Evolutionary conservation across 2,113 vertebrate species (phyloP), one percentile per base, ranked within the genome.

Genomic region (Meriones unguiculatus): DNA sequence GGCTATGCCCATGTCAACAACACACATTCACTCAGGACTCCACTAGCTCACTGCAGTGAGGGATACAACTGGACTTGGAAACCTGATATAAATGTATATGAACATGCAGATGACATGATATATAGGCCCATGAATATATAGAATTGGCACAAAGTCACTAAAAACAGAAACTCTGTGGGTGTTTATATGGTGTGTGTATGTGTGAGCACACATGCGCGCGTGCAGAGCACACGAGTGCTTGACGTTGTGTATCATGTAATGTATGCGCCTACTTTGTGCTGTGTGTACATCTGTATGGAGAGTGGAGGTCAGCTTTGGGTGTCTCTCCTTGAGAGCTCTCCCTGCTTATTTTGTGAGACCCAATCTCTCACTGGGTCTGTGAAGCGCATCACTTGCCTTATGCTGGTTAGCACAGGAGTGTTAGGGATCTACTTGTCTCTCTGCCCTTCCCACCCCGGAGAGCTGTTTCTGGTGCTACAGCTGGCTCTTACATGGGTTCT

Each of bases 161-260:
- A 85, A 77, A 73, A 87, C 76, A 75, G 96, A 97, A 93, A 96
- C 84, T 52, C 81, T 89, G 94, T 95, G 93, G 90, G 92, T 91
- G 85, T 92, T 96, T 90, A 89, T 85, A 89, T 46, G 20, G 50
- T 90, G 54, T 32, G 4, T 38, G 7, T 78, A 1, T 30, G 5
- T 32, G 25, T 32, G 78, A 0, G 20, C 2, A 3, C 6, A 9
- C 8, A 20, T 57, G 57, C 11, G 57, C 1, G 54, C 54, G 9
- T 11, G 54, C 54, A 15, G 54, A 57, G 15, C 57, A 62, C 80
- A 82, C 5, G 35, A 8, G 57, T 62, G 22, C 59, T 59, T 41
- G 24, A n/a, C 25, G 5, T 59, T 59, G 35, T n/a, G 54, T 64
- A 17, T 62, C 25, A 57, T 41, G 41, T 65, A 41, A 13, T 28